Conservation (phyloP, 2,888 invertebrate genomes). For the Acleris laterana region DNA sequence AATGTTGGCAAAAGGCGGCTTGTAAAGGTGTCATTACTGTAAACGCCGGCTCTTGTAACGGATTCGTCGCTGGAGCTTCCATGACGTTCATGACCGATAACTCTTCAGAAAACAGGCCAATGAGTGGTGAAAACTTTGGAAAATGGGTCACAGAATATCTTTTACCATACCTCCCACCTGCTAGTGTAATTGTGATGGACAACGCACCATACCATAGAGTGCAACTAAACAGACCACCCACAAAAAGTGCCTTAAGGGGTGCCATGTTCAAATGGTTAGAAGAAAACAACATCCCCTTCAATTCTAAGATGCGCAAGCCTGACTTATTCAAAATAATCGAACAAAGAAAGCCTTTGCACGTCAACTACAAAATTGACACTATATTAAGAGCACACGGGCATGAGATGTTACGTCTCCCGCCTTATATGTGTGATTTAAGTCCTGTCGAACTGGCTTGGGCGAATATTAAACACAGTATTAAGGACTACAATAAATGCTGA, state of each 20-base stretch:
- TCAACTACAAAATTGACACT: constrained; percentile 10
- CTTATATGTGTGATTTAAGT: constrained; percentile 24
- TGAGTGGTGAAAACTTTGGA: constrained; percentile 6
- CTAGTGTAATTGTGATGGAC: constrained; percentile 21
- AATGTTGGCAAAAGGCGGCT: constrained; percentile 14
- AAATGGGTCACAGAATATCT: constrained; percentile 18
- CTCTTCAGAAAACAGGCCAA: background rate
- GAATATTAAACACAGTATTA: constrained; percentile 14
- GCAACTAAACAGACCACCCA: constrained; percentile 18
- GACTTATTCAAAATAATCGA: constrained; percentile 18
- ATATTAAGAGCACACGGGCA: constrained; percentile 12
- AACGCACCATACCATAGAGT: constrained; percentile 21
- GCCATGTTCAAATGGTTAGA: constrained; percentile 19
- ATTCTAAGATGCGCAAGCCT: constrained; percentile 14
- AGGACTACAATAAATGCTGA: constrained; percentile 13
- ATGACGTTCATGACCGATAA: constrained; percentile 19
- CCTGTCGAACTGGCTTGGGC: constrained; percentile 20
- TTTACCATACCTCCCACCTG: constrained; percentile 13
- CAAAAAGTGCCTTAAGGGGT: constrained; percentile 5
- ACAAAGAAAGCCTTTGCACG: constrained; percentile 6
- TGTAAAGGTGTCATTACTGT: constrained; percentile 6
- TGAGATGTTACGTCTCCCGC: constrained; percentile 17
- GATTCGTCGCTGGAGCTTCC: constrained; percentile 9
- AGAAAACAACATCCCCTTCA: constrained; percentile 15
- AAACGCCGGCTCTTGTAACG: constrained; percentile 13